Conservation (phyloP, 2,888 invertebrate species). For the Melieria omissa region DNA sequence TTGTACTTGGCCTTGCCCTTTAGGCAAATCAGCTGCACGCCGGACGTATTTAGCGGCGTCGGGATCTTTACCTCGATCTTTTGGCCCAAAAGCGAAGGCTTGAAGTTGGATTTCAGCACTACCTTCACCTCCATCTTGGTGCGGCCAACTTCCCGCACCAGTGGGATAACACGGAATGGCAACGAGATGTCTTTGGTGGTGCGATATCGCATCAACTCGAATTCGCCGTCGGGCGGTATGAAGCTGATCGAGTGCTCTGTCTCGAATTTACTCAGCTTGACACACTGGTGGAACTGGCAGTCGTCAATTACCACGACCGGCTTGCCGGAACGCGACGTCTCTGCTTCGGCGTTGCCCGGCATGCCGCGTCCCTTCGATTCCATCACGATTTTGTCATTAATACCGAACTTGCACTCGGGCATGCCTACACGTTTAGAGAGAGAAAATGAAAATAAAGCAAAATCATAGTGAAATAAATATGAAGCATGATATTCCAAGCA, state of each 20-base stretch:
- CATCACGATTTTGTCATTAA: slow-evolving; percentile 99
- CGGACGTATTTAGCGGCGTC: slow-evolving; percentile 97
- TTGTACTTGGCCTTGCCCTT: slow-evolving; percentile 99
- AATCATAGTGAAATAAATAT: background rate
- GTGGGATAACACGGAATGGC: slow-evolving; percentile 98
- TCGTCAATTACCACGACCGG: slow-evolving; percentile 99
- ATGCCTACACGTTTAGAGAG: slow-evolving; percentile 75
- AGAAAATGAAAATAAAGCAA: background rate
- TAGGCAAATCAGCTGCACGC: slow-evolving; percentile 97
- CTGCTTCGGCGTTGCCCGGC: slow-evolving; percentile 78
- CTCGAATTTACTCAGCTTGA: slow-evolving; percentile 99
- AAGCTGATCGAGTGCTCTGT: slow-evolving; percentile 99
- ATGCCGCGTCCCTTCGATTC: slow-evolving; percentile 88
- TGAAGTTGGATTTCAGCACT: slow-evolving; percentile 98
- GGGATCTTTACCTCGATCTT: slow-evolving; percentile 99
- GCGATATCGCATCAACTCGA: slow-evolving; percentile 99
- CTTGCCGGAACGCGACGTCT: slow-evolving; percentile 91
- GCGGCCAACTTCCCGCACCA: slow-evolving; percentile 97
- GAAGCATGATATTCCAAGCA: too few relatives aligned
- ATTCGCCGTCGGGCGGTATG: slow-evolving; percentile 99
- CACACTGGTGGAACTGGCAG: slow-evolving; percentile 99
- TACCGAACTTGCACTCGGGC: slow-evolving; percentile 99
- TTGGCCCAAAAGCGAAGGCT: slow-evolving; percentile 96
- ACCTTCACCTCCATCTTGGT: slow-evolving; percentile 99
- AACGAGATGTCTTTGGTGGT: slow-evolving; percentile 99